Percentiles rank a stretch among this genome's conserved stretches.
Evolutionary conservation across 2,888 invertebrate species (phyloP).

Genomic region (Nomada goodeniana): DNA sequence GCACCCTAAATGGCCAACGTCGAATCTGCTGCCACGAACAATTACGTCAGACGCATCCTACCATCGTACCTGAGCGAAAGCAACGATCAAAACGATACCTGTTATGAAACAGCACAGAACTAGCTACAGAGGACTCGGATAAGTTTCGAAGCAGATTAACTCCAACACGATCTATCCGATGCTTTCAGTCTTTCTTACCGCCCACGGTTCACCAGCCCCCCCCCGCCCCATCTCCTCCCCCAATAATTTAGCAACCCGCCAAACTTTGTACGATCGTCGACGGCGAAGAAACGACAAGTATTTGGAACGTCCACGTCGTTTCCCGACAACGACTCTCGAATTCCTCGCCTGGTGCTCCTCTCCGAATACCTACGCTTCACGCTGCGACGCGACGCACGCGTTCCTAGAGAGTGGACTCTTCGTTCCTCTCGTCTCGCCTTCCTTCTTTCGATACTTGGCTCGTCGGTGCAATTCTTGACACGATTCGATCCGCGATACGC

Average conservation of each 20-base stretch:
- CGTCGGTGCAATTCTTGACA: conserved; percentile 43
- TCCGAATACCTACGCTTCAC: neutral
- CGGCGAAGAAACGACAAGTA: conserved; percentile 54
- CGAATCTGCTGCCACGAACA: neutral
- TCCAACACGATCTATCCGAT: neutral
- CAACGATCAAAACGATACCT: too few species aligned
- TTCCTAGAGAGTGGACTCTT: neutral
- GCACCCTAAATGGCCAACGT: conserved; percentile 1
- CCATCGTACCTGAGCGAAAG: too few species aligned
- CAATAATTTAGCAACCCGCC: conserved; percentile 63
- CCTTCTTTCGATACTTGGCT: conserved; percentile 38
- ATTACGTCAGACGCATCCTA: neutral
- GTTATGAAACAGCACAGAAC: neutral
- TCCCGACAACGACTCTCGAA: conserved; percentile 56
- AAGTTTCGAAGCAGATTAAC: conserved; percentile 5
- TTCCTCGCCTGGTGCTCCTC: conserved; percentile 43
- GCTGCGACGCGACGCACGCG: neutral
- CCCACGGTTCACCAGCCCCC: conserved; percentile 1
- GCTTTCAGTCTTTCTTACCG: neutral
- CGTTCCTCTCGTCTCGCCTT: conserved; percentile 21
- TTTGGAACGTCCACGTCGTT: conserved; percentile 64
- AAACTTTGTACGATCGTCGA: conserved; percentile 28
- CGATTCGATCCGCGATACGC: conserved; percentile 41
- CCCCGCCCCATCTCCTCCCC: conserved; percentile 11
- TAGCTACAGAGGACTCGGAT: neutral